Evolutionary conservation across 2,888 invertebrate species (phyloP).

Genomic region (Nephrotoma guestfalica): DNA sequence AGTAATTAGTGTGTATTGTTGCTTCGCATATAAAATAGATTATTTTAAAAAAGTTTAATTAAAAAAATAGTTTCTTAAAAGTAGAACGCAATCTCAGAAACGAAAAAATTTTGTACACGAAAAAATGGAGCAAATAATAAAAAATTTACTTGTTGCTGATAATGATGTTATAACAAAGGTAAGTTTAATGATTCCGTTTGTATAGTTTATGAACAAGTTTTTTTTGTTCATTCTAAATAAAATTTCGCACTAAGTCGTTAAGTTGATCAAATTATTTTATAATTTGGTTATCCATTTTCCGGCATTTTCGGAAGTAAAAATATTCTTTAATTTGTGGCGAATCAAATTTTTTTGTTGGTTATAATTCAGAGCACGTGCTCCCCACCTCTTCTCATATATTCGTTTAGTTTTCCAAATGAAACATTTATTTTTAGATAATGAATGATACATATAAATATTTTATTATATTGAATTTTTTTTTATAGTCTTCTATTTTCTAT

Average conservation of each 20-base stretch:
- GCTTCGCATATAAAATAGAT: background rate
- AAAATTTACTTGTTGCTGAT: constrained; percentile 43
- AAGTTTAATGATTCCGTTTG: constrained; percentile 15
- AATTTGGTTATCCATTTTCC: background rate
- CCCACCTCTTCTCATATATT: background rate
- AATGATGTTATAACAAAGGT: constrained; percentile 45
- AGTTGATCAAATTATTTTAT: background rate
- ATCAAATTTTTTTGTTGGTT: background rate
- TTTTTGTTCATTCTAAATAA: background rate
- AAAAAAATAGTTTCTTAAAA: background rate
- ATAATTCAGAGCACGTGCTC: background rate
- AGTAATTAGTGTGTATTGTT: background rate
- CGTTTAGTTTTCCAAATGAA: background rate
- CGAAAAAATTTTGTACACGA: background rate
- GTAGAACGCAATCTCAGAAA: background rate
- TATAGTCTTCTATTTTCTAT: background rate
- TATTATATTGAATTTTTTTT: background rate
- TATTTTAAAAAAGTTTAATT: background rate
- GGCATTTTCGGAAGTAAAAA: background rate
- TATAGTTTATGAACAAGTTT: background rate
- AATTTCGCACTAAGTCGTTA: background rate
- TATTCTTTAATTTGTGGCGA: background rate
- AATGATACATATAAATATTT: background rate
- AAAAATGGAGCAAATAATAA: constrained; percentile 43
- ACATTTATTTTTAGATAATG: background rate